A percentile compares a stretch with the other conserved stretches of the same genome.
Conservation (phyloP, 2,113 vertebrate genomes). For the Neofelis nebulosa region DNA sequence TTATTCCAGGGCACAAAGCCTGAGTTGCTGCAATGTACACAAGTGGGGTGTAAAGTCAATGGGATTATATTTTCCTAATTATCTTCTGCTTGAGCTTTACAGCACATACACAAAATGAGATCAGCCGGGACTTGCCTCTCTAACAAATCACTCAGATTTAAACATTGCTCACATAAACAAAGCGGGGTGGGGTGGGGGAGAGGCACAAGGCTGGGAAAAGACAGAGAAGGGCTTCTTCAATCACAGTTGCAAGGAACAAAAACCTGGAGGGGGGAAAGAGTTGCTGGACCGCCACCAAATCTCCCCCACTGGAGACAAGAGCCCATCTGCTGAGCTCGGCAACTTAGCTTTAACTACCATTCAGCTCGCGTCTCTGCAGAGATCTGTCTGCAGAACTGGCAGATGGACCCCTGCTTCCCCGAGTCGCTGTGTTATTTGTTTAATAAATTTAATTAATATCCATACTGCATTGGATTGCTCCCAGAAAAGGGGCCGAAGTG, state of each 20-base stretch:
- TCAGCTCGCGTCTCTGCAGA: conserved; percentile 89
- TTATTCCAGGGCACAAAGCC: conserved; percentile 72
- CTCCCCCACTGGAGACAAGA: conserved; percentile 89
- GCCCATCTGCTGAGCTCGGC: conserved; percentile 93
- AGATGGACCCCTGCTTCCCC: conserved; percentile 91
- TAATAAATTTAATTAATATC: conserved; percentile 96
- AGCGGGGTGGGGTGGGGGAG: conserved; percentile 71
- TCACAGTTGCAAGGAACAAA: conserved; percentile 89
- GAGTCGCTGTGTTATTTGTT: conserved; percentile 91
- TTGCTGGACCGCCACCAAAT: conserved; percentile 91
- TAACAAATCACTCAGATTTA: conserved; percentile 90
- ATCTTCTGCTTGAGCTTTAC: conserved; percentile 89
- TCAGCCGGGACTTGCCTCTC: conserved; percentile 87
- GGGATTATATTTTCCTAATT: conserved; percentile 90
- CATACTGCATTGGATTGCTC: conserved; percentile 88
- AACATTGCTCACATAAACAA: conserved; percentile 90
- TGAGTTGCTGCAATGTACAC: conserved; percentile 78
- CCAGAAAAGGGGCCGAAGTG: conserved; percentile 85
- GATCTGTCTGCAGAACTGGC: conserved; percentile 88
- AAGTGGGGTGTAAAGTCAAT: conserved; percentile 88
- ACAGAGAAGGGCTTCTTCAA: conserved; percentile 87
- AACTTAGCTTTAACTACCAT: conserved; percentile 89
- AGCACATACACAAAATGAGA: conserved; percentile 86
- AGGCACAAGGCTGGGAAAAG: conserved; percentile 85
- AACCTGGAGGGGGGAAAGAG: conserved; percentile 89